These are phyloP conservation scores for Girardia tigrina DNA, from an alignment of 2,888 invertebrate genomes.

Conservation along the genomic window DNA sequence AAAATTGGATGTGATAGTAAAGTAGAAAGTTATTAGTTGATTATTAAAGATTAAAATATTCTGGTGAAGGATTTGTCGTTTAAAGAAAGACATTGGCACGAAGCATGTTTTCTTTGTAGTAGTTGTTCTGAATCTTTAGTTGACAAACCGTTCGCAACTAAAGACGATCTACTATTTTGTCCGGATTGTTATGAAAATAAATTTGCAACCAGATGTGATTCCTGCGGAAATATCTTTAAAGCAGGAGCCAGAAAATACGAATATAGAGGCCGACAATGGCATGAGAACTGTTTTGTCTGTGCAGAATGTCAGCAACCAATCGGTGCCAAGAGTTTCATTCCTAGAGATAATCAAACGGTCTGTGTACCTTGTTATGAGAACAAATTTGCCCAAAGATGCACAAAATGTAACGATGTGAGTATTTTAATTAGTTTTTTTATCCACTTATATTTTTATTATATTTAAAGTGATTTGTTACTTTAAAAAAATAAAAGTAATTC, in stretches of 20 bases:
- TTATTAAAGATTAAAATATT: constrained; percentile 6
- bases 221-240: constrained; percentile 64
- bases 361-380: constrained; percentile 94
- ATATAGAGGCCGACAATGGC: constrained; percentile 99
- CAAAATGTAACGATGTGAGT: constrained; percentile 84
- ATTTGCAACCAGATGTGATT: constrained; percentile 96
- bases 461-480: no score
- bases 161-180: constrained; percentile 97
- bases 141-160: constrained; percentile 97
- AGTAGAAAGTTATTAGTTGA: constrained; percentile 39
- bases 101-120: constrained; percentile 94
- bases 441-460: no score
- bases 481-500: no score
- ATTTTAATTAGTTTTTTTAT: no score
- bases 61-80: constrained; percentile 83
- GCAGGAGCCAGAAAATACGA: constrained; percentile 91
- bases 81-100: constrained; percentile 99
- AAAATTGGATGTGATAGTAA: constrained; percentile 77
- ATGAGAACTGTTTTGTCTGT: constrained; percentile 98
- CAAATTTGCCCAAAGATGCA: constrained; percentile 91
- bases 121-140: constrained; percentile 89
- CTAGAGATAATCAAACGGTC: constrained; percentile 91
- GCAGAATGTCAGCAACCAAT: constrained; percentile 87
- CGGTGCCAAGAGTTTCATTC: constrained; percentile 92
- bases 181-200: constrained; percentile 97